Evolutionary conservation across 2,797 vertebrate species (phyloP).

Genomic region (Eospalax fontanierii): DNA sequence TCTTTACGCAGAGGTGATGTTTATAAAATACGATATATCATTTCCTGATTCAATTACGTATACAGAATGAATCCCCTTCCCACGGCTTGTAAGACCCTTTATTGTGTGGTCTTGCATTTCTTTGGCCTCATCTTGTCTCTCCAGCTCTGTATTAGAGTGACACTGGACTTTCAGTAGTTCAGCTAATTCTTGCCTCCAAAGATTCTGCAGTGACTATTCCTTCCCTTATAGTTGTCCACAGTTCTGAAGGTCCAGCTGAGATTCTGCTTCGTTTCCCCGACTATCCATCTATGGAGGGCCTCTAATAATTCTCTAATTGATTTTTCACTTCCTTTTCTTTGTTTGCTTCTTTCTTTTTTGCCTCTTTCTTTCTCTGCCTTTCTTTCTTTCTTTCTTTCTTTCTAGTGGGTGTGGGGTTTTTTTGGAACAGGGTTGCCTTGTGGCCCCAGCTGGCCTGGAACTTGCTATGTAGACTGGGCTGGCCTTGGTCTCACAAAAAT

Average conservation of each 20-base stretch:
- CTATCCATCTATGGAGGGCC: neutral
- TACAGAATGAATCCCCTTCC: neutral
- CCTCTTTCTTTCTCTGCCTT: too few relatives aligned
- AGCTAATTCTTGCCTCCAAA: neutral
- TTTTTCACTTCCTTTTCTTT: neutral
- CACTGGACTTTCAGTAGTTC: neutral
- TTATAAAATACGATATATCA: neutral
- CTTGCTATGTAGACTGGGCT: too few relatives aligned
- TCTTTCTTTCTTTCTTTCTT: too few relatives aligned
- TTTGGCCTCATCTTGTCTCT: neutral
- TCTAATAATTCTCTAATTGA: neutral
- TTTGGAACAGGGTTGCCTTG: too few relatives aligned
- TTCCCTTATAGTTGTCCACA: neutral
- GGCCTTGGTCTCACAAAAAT: too few relatives aligned
- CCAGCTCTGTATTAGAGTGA: neutral
- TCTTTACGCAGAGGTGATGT: neutral
- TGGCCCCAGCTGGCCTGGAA: too few relatives aligned
- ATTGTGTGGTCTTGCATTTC: neutral
- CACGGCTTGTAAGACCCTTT: neutral
- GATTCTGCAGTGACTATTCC: neutral
- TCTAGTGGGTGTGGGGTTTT: too few relatives aligned
- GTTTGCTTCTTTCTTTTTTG: neutral
- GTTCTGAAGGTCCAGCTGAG: neutral
- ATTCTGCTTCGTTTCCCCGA: conserved; percentile 32
- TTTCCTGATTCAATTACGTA: neutral